These are phyloP conservation scores for Chinchilla lanigera DNA, from an alignment of 2,113 vertebrate species.

Conservation along the genomic window DNA sequence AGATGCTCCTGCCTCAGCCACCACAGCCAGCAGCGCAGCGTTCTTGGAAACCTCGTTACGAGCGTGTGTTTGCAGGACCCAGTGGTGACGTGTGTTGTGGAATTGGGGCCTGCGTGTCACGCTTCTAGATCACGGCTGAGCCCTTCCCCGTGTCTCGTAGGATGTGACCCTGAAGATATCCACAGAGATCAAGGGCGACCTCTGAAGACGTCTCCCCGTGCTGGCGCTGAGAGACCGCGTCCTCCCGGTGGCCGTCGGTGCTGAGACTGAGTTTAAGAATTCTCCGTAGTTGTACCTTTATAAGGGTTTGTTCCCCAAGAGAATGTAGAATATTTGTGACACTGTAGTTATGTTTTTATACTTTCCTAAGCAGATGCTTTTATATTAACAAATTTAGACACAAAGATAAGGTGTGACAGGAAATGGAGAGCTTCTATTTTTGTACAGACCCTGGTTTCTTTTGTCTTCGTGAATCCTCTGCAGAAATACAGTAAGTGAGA, in stretches of 20 bases:
- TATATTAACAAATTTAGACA: constrained; percentile 45
- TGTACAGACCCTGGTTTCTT: constrained; percentile 38
- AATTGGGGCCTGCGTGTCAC: too few relatives aligned
- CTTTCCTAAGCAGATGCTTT: constrained; percentile 69
- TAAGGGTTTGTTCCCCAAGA: constrained; percentile 69
- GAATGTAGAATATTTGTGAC: neutral
- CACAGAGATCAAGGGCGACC: constrained; percentile 74
- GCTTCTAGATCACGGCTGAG: neutral
- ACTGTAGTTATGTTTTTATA: constrained; percentile 59
- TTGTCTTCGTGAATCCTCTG: constrained; percentile 30
- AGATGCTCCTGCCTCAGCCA: neutral
- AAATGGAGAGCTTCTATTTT: constrained; percentile 66
- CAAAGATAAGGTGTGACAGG: constrained; percentile 29
- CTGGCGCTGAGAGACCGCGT: neutral
- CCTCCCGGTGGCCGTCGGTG: neutral
- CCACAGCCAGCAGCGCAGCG: neutral
- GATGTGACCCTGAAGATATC: constrained; percentile 78
- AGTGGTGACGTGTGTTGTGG: neutral
- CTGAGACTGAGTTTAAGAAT: constrained; percentile 56
- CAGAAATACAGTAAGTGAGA: constrained; percentile 39
- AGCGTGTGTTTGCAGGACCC: too few relatives aligned
- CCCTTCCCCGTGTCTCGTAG: neutral
- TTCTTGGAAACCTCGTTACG: neutral
- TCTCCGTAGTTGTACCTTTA: constrained; percentile 63
- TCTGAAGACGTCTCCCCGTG: constrained; percentile 62